Evolutionary conservation across 2,113 vertebrate species (phyloP).

Genomic region (Athene cunicularia): DNA sequence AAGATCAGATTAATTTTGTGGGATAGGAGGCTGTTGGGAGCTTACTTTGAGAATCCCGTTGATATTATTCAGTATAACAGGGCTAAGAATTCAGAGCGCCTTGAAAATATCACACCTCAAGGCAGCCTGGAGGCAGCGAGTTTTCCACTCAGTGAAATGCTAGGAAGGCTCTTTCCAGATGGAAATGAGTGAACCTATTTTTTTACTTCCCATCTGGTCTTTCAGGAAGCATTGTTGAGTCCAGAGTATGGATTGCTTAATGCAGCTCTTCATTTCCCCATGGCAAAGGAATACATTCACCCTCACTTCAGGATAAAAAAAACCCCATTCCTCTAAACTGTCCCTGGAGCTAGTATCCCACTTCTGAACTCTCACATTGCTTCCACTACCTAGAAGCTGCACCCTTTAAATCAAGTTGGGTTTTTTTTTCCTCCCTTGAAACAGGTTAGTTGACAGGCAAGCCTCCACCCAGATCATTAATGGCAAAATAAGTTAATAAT

Average conservation of each 20-base stretch:
- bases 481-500: neutral
- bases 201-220: neutral
- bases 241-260: neutral
- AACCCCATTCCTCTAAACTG: neutral
- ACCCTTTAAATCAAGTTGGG: neutral
- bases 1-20: neutral
- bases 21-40: neutral
- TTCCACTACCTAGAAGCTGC: neutral
- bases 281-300: neutral
- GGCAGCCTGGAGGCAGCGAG: neutral
- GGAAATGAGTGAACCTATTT: neutral
- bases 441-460: neutral
- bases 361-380: neutral
- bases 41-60: neutral
- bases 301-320: neutral
- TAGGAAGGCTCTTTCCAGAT: neutral
- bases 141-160: neutral
- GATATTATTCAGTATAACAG: neutral
- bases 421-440: neutral
- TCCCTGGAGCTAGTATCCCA: neutral
- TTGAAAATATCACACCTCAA: neutral
- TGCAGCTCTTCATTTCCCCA: neutral
- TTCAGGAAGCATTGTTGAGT: neutral
- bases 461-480: neutral
- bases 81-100: neutral